Evolutionary conservation across 2,888 invertebrate species (phyloP).

Genomic region (Rapana venosa): DNA sequence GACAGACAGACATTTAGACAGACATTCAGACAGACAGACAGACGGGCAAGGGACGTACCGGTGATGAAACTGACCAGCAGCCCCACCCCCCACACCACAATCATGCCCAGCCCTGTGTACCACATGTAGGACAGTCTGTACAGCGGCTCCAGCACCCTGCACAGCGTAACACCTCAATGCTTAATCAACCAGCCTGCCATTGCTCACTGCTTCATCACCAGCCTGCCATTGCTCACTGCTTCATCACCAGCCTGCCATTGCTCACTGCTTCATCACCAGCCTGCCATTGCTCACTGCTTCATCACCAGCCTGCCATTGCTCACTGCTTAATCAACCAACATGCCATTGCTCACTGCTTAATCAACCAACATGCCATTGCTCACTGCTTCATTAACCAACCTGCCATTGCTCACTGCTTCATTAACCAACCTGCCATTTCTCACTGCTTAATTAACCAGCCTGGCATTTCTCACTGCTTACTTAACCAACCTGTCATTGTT

Average conservation of each 20-base stretch:
- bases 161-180: not conserved
- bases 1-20: not conserved
- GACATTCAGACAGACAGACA: not conserved
- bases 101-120: slow-evolving; percentile 60
- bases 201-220: not conserved
- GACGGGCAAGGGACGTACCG: slow-evolving; percentile 47
- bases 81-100: slow-evolving; percentile 53
- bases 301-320: too few relatives aligned
- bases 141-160: slow-evolving; percentile 43
- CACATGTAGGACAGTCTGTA: slow-evolving; percentile 62
- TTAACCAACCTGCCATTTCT: not conserved
- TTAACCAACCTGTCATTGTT: too few relatives aligned
- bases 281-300: too few relatives aligned
- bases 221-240: too few relatives aligned
- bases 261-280: too few relatives aligned
- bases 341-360: not conserved
- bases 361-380: not conserved
- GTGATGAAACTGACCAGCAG: slow-evolving; percentile 57
- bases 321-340: too few relatives aligned
- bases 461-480: too few relatives aligned
- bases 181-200: not conserved
- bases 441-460: not conserved
- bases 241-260: too few relatives aligned
- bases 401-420: not conserved
- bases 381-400: not conserved